Base-by-base conservation (phyloP, 2,888 invertebrate species). In the Hofmannophila pseudospretella region DNA sequence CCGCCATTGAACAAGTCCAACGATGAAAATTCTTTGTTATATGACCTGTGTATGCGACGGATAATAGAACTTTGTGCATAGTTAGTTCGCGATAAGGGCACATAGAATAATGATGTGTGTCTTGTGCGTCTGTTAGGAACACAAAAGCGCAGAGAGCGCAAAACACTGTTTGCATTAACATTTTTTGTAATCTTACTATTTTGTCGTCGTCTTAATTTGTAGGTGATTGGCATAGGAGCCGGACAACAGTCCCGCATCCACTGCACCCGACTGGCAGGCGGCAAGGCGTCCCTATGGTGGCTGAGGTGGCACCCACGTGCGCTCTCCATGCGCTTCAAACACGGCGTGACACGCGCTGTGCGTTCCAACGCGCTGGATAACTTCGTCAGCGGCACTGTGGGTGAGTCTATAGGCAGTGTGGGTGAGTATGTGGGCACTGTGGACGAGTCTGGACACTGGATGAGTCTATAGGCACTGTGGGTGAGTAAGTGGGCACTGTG, bases 201-300 rank as follows among this genome's bases (percentile, higher is more conserved):
- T n/a, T n/a, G n/a, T n/a, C n/a, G n/a, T n/a, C n/a, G n/a, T n/a
- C n/a, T n/a, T n/a, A n/a, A n/a, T n/a, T n/a, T n/a, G 0, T 82
- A 93, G 89, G 93, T 96, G 8, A 92, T 98, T 58, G 99, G 99
- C 10, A 98, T 98, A 57, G 99, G 99, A 16, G 99, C 99, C n/a
- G 99, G 99, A 0, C 99, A 99, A 68, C 99, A 99, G 77, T 98
- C 97, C 0, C 91, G 99, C 48, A 98, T 99, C 64, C 99, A 99
- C 79, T 99, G 99, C 85, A 98, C 98, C 0, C 90, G 98, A 53
- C 89, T 99, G 54, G 99, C 99, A 39, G 98, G 98, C 30, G 96
- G 97, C 65, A 99, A 99, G 77, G 97, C 98, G 13, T 94, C 96
- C 68, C 95, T 97, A 78, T 99, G 99, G 98, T 99, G 98, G 98